Evolutionary conservation across 1,140 invertebrate species (phyloP).

Genomic region (Cotesia chilonis): DNA sequence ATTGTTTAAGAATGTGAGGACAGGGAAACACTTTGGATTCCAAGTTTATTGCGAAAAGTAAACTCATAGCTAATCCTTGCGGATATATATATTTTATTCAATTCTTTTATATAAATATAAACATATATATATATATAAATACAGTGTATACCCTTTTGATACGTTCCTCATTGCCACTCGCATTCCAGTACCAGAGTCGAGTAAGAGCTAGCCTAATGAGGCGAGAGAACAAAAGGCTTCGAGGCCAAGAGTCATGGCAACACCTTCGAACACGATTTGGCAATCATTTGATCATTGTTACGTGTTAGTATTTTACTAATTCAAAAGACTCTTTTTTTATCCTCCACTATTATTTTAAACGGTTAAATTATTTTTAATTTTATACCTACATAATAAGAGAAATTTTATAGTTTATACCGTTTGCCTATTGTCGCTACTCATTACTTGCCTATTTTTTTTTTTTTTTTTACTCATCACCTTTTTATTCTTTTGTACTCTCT

Average conservation of each 20-base stretch:
- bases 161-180: slow-evolving; percentile 24
- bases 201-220: slow-evolving; percentile 20
- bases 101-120: neutral
- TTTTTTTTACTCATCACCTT: too few relatives aligned
- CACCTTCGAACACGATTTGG: slow-evolving; percentile 18
- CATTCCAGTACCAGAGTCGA: slow-evolving; percentile 19
- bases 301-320: slow-evolving; percentile 1
- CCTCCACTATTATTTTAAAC: too few relatives aligned
- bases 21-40: slow-evolving; percentile 51
- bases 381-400: too few relatives aligned
- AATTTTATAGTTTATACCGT: too few relatives aligned
- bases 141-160: slow-evolving; percentile 7
- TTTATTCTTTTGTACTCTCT: too few relatives aligned
- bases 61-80: slow-evolving; percentile 9
- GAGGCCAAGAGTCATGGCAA: slow-evolving; percentile 28
- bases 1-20: slow-evolving; percentile 58
- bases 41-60: slow-evolving; percentile 44
- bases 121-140: too few relatives aligned
- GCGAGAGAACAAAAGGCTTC: slow-evolving; percentile 21
- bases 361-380: too few relatives aligned
- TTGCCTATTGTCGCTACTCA: too few relatives aligned
- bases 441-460: too few relatives aligned
- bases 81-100: slow-evolving; percentile 21
- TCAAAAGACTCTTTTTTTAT: neutral
- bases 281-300: slow-evolving; percentile 1